Base-by-base conservation (phyloP, 1,140 invertebrate genomes). In the Drosophila ogumai region DNA sequence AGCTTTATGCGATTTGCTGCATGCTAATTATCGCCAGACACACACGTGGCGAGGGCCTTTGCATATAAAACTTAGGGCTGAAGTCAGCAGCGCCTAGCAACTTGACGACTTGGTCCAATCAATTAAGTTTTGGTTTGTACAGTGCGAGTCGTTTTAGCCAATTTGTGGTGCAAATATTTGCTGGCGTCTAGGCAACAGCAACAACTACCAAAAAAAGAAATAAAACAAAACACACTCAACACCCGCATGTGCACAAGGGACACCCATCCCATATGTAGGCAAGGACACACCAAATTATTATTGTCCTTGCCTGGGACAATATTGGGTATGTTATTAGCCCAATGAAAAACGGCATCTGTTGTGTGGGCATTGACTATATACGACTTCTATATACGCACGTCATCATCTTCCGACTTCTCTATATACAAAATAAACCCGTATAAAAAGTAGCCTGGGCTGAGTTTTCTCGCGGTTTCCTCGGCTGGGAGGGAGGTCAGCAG, bases 351-450 rank as follows among this genome's bases (percentile, higher is more conserved):
- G 71, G 82, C 75, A 78, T 71, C 76, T 82, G 66, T n/a, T 50
- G 71, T 57, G 54, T 87, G 79, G 68, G 54, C 84, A 80, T 50
- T 77, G 80, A 75, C 76, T 74, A 87, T 76, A 87, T 88, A 86
- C 59, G 38, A 74, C 31, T 81, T 57, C 73, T 65, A 66, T 64
- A 47, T 65, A 55, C 22, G 72, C 79, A 88, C 84, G 80, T 82
- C 44, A 46, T 46, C 75, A 73, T 88, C 58, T 82, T 69, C 75
- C 75, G 76, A 80, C 80, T 55, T 55, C 0, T 22, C 52, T 55
- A 55, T 55, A 55, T 55, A 38, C 34, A 55, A 55, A 38, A 22
- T 38, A 55, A 43, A 60, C 19, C 61, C 61, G 61, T 79, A 55
- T 57, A 54, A 57, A 65, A 56, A 7, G 3, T 17, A 6, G 52